These are phyloP conservation scores for Drepanosiphum platanoidis DNA, from an alignment of 2,888 invertebrate species.

Conservation along the genomic window DNA sequence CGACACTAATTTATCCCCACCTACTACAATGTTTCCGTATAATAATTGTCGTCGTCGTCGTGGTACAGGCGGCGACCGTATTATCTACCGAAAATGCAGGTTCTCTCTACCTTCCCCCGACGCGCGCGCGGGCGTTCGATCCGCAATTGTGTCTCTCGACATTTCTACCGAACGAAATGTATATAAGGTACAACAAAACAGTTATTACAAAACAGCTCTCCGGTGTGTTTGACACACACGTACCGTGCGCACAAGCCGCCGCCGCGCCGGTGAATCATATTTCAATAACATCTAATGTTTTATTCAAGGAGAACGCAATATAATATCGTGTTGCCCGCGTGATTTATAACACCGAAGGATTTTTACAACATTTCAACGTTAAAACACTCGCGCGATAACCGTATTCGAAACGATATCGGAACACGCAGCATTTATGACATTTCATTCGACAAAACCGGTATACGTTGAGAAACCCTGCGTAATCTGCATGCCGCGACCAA, in stretches of 20 bases:
- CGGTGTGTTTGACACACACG: slow-evolving; percentile 38
- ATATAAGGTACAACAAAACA: slow-evolving; percentile 10
- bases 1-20: neutral
- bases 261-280: slow-evolving; percentile 39
- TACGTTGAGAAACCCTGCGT: slow-evolving; percentile 50
- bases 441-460: too few relatives aligned
- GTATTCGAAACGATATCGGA: too few relatives aligned
- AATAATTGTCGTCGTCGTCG: neutral
- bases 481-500: slow-evolving; percentile 45
- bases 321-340: slow-evolving; percentile 19
- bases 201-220: slow-evolving; percentile 6
- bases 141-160: slow-evolving; percentile 35
- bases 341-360: slow-evolving; percentile 9
- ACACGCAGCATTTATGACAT: too few relatives aligned
- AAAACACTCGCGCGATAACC: too few relatives aligned
- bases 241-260: too few relatives aligned
- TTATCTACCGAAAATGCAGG: slow-evolving; percentile 27
- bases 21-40: neutral
- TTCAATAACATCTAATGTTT: slow-evolving; percentile 49
- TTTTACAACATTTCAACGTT: neutral
- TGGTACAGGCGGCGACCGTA: neutral
- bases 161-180: slow-evolving; percentile 8
- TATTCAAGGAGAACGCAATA: slow-evolving; percentile 46
- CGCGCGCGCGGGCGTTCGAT: too few relatives aligned
- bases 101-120: slow-evolving; percentile 1